A percentile compares a stretch with the other conserved stretches of the same genome.
phyloP scores from a whole-genome alignment of 2,797 vertebrate species.

The Okamejei kenojei region DNA sequence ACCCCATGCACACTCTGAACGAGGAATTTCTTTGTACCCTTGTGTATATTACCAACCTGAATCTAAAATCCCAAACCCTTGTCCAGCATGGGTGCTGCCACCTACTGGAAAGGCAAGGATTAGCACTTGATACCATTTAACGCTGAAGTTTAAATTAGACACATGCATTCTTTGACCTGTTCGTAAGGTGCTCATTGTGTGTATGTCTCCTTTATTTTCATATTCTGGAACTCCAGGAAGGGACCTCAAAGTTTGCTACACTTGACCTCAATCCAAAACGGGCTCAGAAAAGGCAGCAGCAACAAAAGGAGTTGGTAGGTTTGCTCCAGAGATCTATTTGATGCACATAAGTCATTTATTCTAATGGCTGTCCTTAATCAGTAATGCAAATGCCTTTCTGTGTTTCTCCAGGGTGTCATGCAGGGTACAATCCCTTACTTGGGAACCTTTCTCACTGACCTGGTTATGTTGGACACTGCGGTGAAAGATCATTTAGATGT shows the following conservation, averaged over 20 bases:
- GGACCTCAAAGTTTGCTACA: constrained; percentile 92
- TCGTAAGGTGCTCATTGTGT: not conserved
- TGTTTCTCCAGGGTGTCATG: constrained; percentile 73
- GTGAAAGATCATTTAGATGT: constrained; percentile 95
- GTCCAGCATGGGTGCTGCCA: not conserved
- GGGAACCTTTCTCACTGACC: constrained; percentile 88
- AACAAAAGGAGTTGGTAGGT: constrained; percentile 83
- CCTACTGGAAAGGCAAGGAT: not conserved
- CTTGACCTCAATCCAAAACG: constrained; percentile 88
- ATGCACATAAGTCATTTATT: no score
- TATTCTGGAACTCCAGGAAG: constrained; percentile 64
- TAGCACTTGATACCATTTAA: not conserved
- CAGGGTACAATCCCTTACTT: constrained; percentile 93
- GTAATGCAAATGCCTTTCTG: no score
- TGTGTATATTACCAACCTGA: no score
- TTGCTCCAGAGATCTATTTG: not conserved
- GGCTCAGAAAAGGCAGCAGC: constrained; percentile 82
- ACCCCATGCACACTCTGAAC: no score
- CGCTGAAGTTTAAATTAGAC: not conserved
- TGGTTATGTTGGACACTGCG: constrained; percentile 95
- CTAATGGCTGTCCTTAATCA: no score
- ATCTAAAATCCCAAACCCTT: no score
- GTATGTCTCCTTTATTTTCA: not conserved
- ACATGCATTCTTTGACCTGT: no score
- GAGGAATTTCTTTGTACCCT: no score